Conservation (phyloP, 2,113 vertebrate genomes). For the Cyanistes caeruleus region DNA sequence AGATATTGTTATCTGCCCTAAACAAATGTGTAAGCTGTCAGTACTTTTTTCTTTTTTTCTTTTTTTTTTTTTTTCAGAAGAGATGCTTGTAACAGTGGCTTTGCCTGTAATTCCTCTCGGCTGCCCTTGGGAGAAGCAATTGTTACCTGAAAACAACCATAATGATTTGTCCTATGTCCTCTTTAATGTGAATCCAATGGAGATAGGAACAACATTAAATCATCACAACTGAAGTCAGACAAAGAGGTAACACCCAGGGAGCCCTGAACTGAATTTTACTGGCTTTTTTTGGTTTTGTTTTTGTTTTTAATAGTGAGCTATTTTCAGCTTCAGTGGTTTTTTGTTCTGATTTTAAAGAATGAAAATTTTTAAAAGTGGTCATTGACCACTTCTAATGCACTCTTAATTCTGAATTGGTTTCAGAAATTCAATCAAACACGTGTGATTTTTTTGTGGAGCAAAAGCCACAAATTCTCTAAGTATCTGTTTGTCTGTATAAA, state of each 20-base stretch:
- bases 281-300: not conserved
- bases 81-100: not conserved
- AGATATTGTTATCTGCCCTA: not conserved
- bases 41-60: too few relatives aligned
- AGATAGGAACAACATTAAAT: not conserved
- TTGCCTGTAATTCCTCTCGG: not conserved
- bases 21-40: not conserved
- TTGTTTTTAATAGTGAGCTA: not conserved
- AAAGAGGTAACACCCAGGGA: not conserved
- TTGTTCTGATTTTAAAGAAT: not conserved
- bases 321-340: not conserved
- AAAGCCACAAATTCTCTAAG: not conserved
- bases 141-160: not conserved
- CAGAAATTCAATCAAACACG: not conserved
- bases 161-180: not conserved
- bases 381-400: not conserved
- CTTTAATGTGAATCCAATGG: not conserved
- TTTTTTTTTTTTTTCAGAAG: not conserved
- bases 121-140: not conserved
- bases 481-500: not conserved
- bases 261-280: not conserved
- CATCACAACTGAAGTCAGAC: not conserved
- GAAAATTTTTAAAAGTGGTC: not conserved
- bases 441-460: not conserved
- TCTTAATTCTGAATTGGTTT: not conserved